Conservation (phyloP, 2,797 vertebrate species). For the Mus spretus region DNA sequence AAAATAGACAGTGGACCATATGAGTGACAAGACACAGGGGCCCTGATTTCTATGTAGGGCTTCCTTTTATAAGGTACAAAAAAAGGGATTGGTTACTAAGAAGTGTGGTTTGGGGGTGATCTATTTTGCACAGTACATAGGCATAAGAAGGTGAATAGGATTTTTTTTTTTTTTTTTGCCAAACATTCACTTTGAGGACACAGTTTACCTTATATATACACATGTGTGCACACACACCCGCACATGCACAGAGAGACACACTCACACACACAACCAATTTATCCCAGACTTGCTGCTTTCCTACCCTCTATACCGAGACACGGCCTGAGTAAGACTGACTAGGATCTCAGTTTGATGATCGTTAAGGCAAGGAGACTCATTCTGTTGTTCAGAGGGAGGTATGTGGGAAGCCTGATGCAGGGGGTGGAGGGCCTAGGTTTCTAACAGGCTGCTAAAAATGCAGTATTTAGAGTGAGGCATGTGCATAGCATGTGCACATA, state of each 20-base stretch:
- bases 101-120: neutral
- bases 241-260: too few relatives aligned
- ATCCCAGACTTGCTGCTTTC: neutral
- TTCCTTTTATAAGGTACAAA: neutral
- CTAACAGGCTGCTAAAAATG: neutral
- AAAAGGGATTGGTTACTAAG: neutral
- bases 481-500: neutral
- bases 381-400: neutral
- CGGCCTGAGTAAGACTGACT: neutral
- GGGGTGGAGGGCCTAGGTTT: neutral
- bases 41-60: neutral
- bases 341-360: neutral
- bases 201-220: neutral
- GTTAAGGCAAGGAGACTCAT: neutral
- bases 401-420: neutral
- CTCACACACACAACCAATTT: neutral
- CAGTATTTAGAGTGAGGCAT: neutral
- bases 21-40: neutral
- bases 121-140: neutral
- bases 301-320: neutral
- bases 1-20: neutral
- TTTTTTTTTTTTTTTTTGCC: neutral
- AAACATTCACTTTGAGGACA: neutral
- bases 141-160: neutral
- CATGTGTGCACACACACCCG: too few relatives aligned